These are phyloP conservation scores for Sebastes fasciatus DNA, from an alignment of 2,113 vertebrate species.

Conservation along the genomic window DNA sequence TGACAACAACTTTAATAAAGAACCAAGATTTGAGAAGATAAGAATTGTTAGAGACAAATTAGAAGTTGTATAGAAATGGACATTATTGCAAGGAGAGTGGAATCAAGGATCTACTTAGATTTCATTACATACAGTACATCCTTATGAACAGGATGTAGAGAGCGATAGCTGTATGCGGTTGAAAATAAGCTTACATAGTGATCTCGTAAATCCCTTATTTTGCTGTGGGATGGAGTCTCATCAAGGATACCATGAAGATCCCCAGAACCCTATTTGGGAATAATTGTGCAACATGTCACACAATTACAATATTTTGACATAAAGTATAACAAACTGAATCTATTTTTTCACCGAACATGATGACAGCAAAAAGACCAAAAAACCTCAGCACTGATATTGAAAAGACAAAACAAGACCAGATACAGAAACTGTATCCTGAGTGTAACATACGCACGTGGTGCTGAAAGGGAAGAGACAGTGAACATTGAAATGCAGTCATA, in stretches of 20 bases:
- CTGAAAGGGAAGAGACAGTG: slow-evolving; percentile 13
- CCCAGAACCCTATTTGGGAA: slow-evolving; percentile 8
- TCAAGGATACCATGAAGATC: neutral
- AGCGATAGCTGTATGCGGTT: neutral
- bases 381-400: too few relatives aligned
- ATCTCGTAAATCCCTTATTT: slow-evolving; percentile 20
- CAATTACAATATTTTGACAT: neutral
- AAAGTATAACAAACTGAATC: neutral
- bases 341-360: neutral
- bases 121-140: neutral
- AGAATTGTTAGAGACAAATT: neutral
- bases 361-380: neutral
- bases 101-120: neutral
- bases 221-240: neutral
- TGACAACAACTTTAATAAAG: neutral
- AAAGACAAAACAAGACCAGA: neutral
- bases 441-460: neutral
- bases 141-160: neutral
- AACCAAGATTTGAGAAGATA: neutral
- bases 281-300: neutral
- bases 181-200: neutral
- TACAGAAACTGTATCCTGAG: slow-evolving; percentile 18
- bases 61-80: neutral
- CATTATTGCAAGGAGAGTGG: neutral
- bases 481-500: slow-evolving; percentile 23